Percentiles rank a stretch among this genome's conserved stretches.
phyloP scores from a whole-genome alignment of 2,888 invertebrate genomes.

The Ochropleura leucogaster region DNA sequence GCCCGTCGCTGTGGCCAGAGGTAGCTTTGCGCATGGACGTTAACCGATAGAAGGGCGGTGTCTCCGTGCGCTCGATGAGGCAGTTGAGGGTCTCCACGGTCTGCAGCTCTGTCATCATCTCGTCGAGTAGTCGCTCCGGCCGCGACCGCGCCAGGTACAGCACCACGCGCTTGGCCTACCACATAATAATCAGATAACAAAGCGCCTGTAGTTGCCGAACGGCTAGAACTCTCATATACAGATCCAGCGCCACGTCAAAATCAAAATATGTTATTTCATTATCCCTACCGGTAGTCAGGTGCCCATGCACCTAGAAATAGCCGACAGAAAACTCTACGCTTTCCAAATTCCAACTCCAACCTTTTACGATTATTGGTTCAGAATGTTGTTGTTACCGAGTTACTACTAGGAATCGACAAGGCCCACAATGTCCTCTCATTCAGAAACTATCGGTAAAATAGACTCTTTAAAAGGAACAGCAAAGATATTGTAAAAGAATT shows the following conservation, averaged over 20 bases:
- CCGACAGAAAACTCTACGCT: no score
- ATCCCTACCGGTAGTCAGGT: no score
- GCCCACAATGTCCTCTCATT: no score
- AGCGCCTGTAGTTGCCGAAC: neutral
- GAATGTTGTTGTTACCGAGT: no score
- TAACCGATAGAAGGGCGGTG: slow-evolving; percentile 99
- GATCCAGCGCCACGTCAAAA: neutral
- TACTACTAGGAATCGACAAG: no score
- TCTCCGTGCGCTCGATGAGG: slow-evolving; percentile 98
- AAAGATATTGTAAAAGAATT: no score
- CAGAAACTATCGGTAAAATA: no score
- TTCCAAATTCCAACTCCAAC: no score
- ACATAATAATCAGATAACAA: neutral
- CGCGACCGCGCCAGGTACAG: slow-evolving; percentile 97
- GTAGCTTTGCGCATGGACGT: slow-evolving; percentile 97
- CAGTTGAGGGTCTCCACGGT: slow-evolving; percentile 99
- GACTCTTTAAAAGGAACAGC: no score
- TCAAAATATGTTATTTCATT: no score
- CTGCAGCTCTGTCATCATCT: slow-evolving; percentile 99
- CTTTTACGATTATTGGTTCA: no score
- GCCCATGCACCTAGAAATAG: no score
- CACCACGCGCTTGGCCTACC: slow-evolving; percentile 98
- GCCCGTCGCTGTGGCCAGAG: slow-evolving; percentile 90
- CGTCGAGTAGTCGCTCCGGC: slow-evolving; percentile 97
- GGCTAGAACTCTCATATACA: neutral